Percentiles rank a stretch among this genome's conserved stretches.
Evolutionary conservation across 2,888 invertebrate species (phyloP).

Genomic region (Boloria selene): DNA sequence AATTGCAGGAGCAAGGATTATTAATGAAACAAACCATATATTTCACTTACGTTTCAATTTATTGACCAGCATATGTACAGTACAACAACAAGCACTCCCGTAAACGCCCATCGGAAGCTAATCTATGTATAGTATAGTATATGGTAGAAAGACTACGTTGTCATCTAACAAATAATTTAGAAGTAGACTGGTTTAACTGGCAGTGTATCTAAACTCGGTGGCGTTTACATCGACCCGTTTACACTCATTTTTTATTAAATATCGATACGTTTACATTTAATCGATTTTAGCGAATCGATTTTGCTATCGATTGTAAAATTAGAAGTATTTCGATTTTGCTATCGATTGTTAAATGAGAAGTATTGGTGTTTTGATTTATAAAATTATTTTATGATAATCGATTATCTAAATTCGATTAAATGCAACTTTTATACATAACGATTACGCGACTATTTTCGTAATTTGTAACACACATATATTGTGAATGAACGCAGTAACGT

Average conservation of each 20-base stretch:
- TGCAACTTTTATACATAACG: conserved; percentile 22
- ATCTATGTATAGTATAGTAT: conserved; percentile 7
- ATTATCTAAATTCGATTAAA: conserved; percentile 10
- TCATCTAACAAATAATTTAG: conserved; percentile 12
- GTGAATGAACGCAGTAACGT: conserved; percentile 24
- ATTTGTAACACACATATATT: conserved; percentile 26
- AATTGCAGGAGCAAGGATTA: not conserved
- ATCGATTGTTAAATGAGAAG: too few relatives aligned
- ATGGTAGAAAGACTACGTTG: conserved; percentile 26
- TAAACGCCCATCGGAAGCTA: conserved; percentile 43
- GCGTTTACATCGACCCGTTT: conserved; percentile 34
- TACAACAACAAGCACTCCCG: conserved; percentile 53
- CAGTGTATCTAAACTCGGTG: conserved; percentile 33
- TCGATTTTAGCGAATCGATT: conserved; percentile 13
- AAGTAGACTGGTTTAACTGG: conserved; percentile 23
- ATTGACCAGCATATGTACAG: conserved; percentile 68
- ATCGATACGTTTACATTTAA: conserved; percentile 20
- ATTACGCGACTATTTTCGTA: conserved; percentile 33
- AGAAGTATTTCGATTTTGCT: too few relatives aligned
- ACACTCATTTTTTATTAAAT: conserved; percentile 14
- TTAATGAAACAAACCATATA: conserved; percentile 36
- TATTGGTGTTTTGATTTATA: too few relatives aligned
- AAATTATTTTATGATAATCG: too few relatives aligned
- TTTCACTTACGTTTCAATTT: conserved; percentile 56
- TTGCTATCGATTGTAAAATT: conserved; percentile 1